Evolutionary conservation across 1,140 invertebrate species (phyloP), one percentile per base, ranked within the genome.

Genomic region (Bactericera cockerelli): DNA sequence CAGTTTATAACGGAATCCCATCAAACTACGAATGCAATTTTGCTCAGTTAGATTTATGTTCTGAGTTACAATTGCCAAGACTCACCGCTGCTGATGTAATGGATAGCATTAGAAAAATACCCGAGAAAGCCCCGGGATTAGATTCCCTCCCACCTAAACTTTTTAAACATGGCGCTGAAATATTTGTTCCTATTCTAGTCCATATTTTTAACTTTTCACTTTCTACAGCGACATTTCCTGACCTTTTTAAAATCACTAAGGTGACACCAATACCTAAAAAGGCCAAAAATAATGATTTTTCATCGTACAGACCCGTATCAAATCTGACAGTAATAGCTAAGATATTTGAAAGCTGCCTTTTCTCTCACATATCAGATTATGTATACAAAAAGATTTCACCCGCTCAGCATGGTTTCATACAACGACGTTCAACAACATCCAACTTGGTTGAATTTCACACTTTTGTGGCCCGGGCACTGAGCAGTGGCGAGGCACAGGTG

Each of bases 151-250:
- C 55, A 24, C 14, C n/a, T 10, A n/a, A 56, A 25, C 26, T 56
- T 4, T n/a, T 56, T 19, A 56, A 56, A n/a, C n/a, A 6, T 19
- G 11, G 26, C 26, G 14, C 55, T 16, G 14, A n/a, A 10, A 10
- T n/a, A 3, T 56, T 56, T 10, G n/a, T n/a, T 6, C 22, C 19
- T 11, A 19, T 28, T 56, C 55, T 56, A 16, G 8, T 16, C 8
- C n/a, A 56, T 26, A 56, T 56, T 56, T 56, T 56, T n/a, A 56
- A 56, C 24, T 26, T 56, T 22, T 25, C 55, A n/a, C 11, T 56
- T 6, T n/a, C 14, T 24, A 11, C 19, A 19, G n/a, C 19, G 4
- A 6, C 14, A 10, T 56, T 19, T n/a, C 55, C 55, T 4, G 55
- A 56, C 55, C 14, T 25, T 8, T 25, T 25, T 19, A 56, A 56